These are phyloP conservation scores for Neogobius melanostomus DNA, from an alignment of 2,113 vertebrate species.

Conservation along the genomic window DNA sequence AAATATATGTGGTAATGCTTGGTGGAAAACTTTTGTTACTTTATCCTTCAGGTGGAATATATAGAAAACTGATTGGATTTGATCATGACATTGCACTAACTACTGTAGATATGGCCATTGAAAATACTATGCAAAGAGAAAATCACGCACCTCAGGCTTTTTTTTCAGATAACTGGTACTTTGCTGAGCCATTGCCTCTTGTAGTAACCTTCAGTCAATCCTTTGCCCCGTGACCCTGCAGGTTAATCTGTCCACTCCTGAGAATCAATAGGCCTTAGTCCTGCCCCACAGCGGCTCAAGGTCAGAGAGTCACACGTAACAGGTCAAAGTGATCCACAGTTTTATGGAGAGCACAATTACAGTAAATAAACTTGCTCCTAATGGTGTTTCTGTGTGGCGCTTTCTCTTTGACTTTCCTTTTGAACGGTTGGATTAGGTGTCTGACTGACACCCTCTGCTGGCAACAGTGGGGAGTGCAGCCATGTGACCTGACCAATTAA, in stretches of 20 bases:
- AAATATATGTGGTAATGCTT: too few relatives aligned
- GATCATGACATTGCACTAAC: too few relatives aligned
- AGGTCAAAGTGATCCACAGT: neutral
- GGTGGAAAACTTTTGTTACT: too few relatives aligned
- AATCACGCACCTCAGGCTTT: too few relatives aligned
- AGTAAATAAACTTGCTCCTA: too few relatives aligned
- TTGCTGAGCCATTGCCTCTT: neutral
- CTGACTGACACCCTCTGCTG: neutral
- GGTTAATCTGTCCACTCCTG: conserved; percentile 4
- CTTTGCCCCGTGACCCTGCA: neutral
- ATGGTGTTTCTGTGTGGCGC: too few relatives aligned
- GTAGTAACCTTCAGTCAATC: neutral
- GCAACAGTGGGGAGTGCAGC: neutral
- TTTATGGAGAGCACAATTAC: too few relatives aligned
- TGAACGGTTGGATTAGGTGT: neutral
- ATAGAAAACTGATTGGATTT: too few relatives aligned
- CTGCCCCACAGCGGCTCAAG: neutral
- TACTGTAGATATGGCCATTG: too few relatives aligned
- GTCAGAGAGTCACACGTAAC: neutral
- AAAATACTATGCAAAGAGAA: too few relatives aligned
- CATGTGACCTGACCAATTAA: neutral
- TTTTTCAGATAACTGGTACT: too few relatives aligned
- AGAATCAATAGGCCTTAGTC: conserved; percentile 26
- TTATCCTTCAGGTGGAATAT: too few relatives aligned
- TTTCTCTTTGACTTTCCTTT: neutral